Base-by-base conservation (phyloP, 2,113 vertebrate species). In the Tragelaphus scriptus region DNA sequence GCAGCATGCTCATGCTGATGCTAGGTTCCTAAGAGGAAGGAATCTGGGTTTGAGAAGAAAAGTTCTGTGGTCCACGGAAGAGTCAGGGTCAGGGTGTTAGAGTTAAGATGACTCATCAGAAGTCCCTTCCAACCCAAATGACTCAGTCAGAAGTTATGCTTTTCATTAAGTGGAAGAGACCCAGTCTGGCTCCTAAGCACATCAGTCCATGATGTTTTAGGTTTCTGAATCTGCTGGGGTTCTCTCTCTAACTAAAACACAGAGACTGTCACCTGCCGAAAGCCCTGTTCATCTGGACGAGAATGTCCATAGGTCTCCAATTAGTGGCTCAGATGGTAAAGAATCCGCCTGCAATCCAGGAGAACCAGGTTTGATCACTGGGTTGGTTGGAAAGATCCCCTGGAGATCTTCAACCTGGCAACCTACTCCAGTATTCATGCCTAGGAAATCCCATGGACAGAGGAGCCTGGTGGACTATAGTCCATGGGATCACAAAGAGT, bases 101-200 rank as follows among this genome's bases (percentile, higher is more conserved):
- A 97, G 97, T 98, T 97, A 97, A 86, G 93, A 98, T 98, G 98
- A 99, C 98, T 99, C 99, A 98, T 97, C 98, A 98, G 96, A 98
- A 98, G 98, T 98, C 98, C 98, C 93, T 99, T 98, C 98, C 98
- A 98, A 79, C 98, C 98, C 96, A 77, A 91, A 16, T 97, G 98
- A 95, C 98, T 99, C 97, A 97, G 98, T 19, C 47, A 80, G 97
- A 98, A 96, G 97, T 81, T 3, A 79, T 47, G 91, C 88, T 90
- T 98, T 97, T 98, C 94, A 90, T 97, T 98, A 97, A 97, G 85
- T 97, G 96, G 97, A 98, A 94, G 16, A 96, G 97, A 97, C 98
- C 91, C 87, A 94, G 96, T 55, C 97, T 98, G 96, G 97, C 80
- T 97, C 97, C 97, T 97, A 95, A 98, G 65, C 94, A 97, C 91